Percentiles rank a stretch among this genome's conserved stretches.
These are phyloP conservation scores for Lepisosteus osseus DNA, from an alignment of 2,113 vertebrate genomes.

Conservation along the genomic window DNA sequence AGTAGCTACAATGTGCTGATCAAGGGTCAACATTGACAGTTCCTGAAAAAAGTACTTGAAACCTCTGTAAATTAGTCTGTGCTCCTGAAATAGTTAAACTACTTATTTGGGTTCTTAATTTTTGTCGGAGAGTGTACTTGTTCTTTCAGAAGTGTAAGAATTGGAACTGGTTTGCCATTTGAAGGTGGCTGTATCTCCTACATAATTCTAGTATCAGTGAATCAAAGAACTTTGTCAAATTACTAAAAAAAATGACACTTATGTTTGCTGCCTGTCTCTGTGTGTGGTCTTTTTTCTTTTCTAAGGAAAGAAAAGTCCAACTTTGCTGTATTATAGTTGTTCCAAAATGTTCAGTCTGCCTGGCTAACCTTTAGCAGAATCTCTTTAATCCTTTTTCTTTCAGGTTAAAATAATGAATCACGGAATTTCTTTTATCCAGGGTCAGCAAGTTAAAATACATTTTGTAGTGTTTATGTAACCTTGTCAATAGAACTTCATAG, in stretches of 20 bases:
- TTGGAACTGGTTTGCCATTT: too few species aligned
- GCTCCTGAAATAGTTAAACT: too few species aligned
- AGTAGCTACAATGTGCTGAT: too few species aligned
- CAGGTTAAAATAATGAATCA: conserved; percentile 19
- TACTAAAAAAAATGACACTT: not conserved
- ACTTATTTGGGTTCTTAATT: too few species aligned
- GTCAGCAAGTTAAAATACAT: conserved; percentile 12
- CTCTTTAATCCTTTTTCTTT: conserved; percentile 13
- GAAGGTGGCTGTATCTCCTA: too few species aligned
- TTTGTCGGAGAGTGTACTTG: too few species aligned
- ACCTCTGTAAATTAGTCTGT: too few species aligned
- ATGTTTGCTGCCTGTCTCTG: conserved; percentile 1
- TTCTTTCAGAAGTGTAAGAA: too few species aligned
- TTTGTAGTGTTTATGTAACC: not conserved
- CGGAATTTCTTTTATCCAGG: conserved; percentile 7
- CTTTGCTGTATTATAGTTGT: not conserved
- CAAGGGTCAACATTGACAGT: too few species aligned
- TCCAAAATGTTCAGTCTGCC: not conserved
- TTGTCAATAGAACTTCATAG: not conserved
- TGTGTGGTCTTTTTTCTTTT: conserved; percentile 1
- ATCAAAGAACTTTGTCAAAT: too few species aligned
- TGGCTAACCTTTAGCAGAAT: not conserved
- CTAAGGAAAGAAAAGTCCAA: not conserved
- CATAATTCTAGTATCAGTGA: too few species aligned
- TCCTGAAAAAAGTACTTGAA: too few species aligned